Evolutionary conservation across 2,113 vertebrate species (phyloP).

Genomic region (Herpetotheres cachinnans): DNA sequence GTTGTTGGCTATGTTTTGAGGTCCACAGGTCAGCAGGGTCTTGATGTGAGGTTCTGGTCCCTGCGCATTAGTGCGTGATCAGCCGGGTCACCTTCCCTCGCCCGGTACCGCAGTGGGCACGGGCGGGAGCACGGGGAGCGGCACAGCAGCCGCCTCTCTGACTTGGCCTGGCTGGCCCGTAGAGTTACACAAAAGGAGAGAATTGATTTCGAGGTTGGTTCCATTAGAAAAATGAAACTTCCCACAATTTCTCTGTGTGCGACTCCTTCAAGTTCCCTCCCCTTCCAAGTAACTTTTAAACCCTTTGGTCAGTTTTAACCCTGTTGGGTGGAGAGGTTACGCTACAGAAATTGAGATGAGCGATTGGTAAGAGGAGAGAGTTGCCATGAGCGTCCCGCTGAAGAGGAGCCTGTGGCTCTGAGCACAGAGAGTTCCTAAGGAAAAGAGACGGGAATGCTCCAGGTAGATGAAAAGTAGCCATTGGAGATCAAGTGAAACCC

Average conservation of each 20-base stretch:
- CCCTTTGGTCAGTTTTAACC: background rate
- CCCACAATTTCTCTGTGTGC: background rate
- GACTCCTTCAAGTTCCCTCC: background rate
- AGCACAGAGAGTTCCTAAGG: background rate
- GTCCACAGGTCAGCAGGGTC: background rate
- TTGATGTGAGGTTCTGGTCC: background rate
- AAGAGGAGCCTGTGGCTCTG: background rate
- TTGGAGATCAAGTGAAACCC: background rate
- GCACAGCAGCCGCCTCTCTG: background rate
- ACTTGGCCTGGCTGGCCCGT: background rate
- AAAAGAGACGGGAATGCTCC: background rate
- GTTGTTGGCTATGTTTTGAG: background rate
- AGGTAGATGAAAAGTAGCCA: background rate
- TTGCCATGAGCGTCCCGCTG: background rate
- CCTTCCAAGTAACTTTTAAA: conserved; percentile 26
- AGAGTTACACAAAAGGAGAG: background rate
- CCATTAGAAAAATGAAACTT: background rate
- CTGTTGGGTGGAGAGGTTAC: background rate
- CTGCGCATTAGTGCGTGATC: accelerated
- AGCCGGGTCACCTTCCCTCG: accelerated
- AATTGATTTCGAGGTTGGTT: background rate
- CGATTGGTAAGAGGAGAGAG: background rate
- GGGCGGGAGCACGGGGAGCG: accelerated
- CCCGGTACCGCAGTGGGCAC: background rate
- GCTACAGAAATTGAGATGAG: background rate